Evolutionary conservation across 2,888 invertebrate genomes (phyloP).

Genomic region (Zelleria hepariella): DNA sequence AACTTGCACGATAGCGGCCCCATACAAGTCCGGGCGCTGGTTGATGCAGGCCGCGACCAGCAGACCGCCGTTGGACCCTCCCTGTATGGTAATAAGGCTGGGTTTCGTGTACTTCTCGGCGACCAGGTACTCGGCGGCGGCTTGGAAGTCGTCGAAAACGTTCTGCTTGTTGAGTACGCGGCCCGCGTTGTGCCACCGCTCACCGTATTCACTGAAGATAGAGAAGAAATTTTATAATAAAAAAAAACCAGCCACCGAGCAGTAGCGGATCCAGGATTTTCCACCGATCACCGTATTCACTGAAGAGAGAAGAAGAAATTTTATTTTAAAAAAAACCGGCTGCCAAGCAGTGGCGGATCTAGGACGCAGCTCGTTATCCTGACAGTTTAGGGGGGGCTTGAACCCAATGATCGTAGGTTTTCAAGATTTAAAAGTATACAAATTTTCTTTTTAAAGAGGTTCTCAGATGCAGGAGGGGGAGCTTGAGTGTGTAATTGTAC

Average conservation of each 20-base stretch:
- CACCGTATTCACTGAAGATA: slow-evolving; percentile 89
- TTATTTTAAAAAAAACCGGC: too few species aligned
- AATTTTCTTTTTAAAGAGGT: too few species aligned
- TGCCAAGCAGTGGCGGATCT: background rate
- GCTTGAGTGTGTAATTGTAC: background rate
- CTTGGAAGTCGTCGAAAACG: slow-evolving; percentile 96
- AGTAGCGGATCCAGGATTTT: too few species aligned
- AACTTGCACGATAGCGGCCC: slow-evolving; percentile 93
- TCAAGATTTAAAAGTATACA: too few species aligned
- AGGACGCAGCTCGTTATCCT: too few species aligned
- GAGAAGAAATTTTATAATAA: background rate
- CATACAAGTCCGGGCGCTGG: slow-evolving; percentile 95
- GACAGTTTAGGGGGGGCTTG: too few species aligned
- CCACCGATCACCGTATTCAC: too few species aligned
- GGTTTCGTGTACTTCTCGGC: slow-evolving; percentile 83
- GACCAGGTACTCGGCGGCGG: slow-evolving; percentile 91
- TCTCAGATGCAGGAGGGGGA: too few species aligned
- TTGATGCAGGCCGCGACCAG: slow-evolving; percentile 95
- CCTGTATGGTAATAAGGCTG: slow-evolving; percentile 87
- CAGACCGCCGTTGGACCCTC: slow-evolving; percentile 97
- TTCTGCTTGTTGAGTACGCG: slow-evolving; percentile 95
- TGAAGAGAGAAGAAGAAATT: too few species aligned
- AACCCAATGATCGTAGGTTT: too few species aligned
- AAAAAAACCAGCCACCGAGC: too few species aligned
- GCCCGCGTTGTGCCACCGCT: slow-evolving; percentile 97